Conservation (phyloP, 2,113 vertebrate species). For the Eidolon helvum region DNA sequence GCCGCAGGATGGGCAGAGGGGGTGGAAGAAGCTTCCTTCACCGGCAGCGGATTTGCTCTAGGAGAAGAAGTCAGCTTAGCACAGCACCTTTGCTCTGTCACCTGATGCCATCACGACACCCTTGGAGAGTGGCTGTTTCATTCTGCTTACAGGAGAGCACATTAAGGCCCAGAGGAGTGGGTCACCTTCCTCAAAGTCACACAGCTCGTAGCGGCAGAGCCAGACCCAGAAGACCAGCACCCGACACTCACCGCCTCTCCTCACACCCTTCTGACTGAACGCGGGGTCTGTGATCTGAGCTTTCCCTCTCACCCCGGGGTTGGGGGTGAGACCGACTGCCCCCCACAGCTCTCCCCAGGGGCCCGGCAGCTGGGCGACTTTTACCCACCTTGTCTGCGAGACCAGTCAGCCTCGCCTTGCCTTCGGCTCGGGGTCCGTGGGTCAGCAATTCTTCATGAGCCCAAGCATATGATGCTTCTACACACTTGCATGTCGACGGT, state of each 20-base stretch:
- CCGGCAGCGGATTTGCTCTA: background rate
- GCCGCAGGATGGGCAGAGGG: too few species aligned
- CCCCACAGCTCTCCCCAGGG: background rate
- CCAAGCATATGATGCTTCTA: background rate
- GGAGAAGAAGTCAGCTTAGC: background rate
- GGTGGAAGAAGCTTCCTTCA: background rate
- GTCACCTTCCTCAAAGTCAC: background rate
- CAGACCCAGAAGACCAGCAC: background rate
- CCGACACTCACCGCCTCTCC: background rate
- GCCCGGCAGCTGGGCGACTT: background rate
- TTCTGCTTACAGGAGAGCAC: background rate
- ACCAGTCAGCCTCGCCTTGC: background rate
- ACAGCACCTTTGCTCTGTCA: rapidly evolving
- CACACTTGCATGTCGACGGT: background rate
- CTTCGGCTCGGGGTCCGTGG: background rate
- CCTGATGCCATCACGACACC: background rate
- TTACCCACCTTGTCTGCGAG: background rate
- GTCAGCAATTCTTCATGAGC: background rate
- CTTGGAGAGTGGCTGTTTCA: background rate
- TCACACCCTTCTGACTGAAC: background rate
- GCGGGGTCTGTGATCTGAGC: background rate
- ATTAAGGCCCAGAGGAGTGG: background rate
- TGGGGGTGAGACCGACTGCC: background rate
- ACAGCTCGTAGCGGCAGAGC: background rate
- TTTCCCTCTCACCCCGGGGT: background rate